Evolutionary conservation across 2,113 vertebrate genomes (phyloP).

Genomic region (Myanophis thanlyinensis): DNA sequence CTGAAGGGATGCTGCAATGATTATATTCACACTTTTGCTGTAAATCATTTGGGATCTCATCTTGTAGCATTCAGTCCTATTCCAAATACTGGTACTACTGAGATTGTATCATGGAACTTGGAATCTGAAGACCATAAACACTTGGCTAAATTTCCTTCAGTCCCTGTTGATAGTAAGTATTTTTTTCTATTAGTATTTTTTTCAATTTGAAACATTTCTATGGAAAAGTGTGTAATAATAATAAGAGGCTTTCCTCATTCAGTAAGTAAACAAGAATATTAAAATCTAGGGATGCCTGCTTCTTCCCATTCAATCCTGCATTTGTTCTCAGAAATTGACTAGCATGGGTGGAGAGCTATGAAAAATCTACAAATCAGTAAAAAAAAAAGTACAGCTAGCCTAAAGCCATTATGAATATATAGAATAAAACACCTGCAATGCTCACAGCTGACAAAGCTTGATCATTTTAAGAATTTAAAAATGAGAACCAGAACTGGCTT

Average conservation of each 20-base stretch:
- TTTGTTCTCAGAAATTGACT: background rate
- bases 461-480: background rate
- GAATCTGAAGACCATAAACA: slow-evolving; percentile 72
- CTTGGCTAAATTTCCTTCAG: slow-evolving; percentile 56
- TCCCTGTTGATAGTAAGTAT: slow-evolving; percentile 43
- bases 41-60: slow-evolving; percentile 56
- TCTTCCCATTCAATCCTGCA: background rate
- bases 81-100: slow-evolving; percentile 49
- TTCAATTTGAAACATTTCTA: background rate
- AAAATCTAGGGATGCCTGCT: background rate
- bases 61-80: slow-evolving; percentile 58
- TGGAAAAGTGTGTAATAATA: background rate
- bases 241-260: background rate
- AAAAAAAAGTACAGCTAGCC: background rate
- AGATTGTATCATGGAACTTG: slow-evolving; percentile 69
- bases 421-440: background rate
- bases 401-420: background rate
- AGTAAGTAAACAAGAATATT: background rate
- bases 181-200: no score
- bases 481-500: background rate
- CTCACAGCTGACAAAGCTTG: background rate
- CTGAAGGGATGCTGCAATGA: slow-evolving; percentile 66
- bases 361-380: background rate
- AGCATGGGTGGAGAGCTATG: background rate
- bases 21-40: slow-evolving; percentile 58